Evolutionary conservation across 2,888 invertebrate genomes (phyloP).

Genomic region (Keiferia lycopersicella): DNA sequence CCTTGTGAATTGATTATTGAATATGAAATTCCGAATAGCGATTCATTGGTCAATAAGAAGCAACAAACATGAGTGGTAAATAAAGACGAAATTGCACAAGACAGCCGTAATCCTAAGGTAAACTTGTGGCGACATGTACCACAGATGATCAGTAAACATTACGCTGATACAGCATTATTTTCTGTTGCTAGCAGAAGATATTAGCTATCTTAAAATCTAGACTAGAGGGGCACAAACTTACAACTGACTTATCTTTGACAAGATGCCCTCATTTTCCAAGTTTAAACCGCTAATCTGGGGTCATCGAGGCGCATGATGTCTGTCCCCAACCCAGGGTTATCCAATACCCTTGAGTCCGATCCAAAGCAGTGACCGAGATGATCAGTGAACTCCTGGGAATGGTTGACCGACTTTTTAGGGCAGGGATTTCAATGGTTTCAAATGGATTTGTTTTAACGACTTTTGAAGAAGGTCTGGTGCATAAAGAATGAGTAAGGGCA

Average conservation of each 20-base stretch:
- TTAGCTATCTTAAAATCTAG: not conserved
- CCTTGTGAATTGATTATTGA: not conserved
- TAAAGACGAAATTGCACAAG: too few species aligned
- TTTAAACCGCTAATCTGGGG: not conserved
- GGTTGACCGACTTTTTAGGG: not conserved
- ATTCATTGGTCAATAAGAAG: not conserved
- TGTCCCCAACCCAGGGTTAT: not conserved
- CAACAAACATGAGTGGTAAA: not conserved
- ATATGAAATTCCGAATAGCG: not conserved
- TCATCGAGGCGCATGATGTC: not conserved
- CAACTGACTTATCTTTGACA: not conserved
- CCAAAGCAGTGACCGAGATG: constrained; percentile 9
- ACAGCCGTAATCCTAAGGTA: not conserved
- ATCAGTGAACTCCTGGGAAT: constrained; percentile 8
- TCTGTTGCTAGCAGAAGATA: too few species aligned
- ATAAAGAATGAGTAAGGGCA: not conserved
- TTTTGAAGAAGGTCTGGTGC: not conserved
- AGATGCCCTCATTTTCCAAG: not conserved
- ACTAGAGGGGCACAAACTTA: not conserved
- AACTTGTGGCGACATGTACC: too few species aligned
- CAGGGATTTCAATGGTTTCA: not conserved
- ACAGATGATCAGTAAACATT: too few species aligned
- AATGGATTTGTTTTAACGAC: not conserved
- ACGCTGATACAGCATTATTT: too few species aligned
- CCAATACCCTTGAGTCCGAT: not conserved